Percentiles rank a stretch among this genome's conserved stretches.
Conservation (phyloP, 2,888 invertebrate species). For the Epinotia brunnichana region DNA sequence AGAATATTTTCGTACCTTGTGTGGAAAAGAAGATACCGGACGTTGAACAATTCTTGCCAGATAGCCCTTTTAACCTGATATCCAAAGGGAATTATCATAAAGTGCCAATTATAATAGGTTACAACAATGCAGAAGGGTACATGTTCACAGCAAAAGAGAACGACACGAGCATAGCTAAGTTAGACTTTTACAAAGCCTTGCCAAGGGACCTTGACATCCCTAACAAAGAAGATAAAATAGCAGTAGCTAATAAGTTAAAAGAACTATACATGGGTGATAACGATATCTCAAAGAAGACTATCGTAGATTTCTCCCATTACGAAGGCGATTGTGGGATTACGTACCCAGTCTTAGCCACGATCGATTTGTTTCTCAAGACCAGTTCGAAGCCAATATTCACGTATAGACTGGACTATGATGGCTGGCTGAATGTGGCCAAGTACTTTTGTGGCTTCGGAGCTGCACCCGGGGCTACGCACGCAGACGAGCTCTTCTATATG, state of each 20-base stretch:
- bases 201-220: constrained; percentile 69
- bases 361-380: constrained; percentile 60
- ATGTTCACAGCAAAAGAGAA: constrained; percentile 76
- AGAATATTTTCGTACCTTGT: constrained; percentile 76
- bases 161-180: constrained; percentile 62
- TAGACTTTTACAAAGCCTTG: constrained; percentile 64
- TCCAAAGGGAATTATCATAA: constrained; percentile 61
- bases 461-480: constrained; percentile 73
- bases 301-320: constrained; percentile 65
- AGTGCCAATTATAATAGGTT: constrained; percentile 72
- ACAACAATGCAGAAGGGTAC: constrained; percentile 72
- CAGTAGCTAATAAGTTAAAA: constrained; percentile 59
- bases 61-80: constrained; percentile 68
- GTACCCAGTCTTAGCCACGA: constrained; percentile 64
- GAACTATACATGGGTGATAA: constrained; percentile 74
- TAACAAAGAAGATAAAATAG: constrained; percentile 54
- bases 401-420: constrained; percentile 70
- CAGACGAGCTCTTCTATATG: constrained; percentile 77
- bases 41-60: constrained; percentile 62
- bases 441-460: constrained; percentile 57
- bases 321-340: constrained; percentile 71
- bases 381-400: constrained; percentile 60
- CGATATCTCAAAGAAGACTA: constrained; percentile 63
- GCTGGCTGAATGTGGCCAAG: constrained; percentile 72
- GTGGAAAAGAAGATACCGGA: constrained; percentile 61